Percentiles rank a stretch among this genome's conserved stretches.
Evolutionary conservation across 2,797 vertebrate species (phyloP).

Genomic region (Trichosurus vulpecula): DNA sequence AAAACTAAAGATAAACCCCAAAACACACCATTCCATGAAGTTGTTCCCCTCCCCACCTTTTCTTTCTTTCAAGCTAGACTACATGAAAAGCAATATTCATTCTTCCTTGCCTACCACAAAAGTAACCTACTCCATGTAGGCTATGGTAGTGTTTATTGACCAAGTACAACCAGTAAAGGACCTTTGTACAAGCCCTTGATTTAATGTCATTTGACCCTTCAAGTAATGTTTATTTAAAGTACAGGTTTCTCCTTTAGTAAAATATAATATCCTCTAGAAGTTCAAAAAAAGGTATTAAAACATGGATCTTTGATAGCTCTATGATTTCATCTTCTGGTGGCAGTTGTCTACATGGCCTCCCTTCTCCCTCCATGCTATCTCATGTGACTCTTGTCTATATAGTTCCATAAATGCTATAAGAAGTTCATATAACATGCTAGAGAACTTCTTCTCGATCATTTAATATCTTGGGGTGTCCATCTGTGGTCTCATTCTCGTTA

Average conservation of each 20-base stretch:
- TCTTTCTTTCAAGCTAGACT: constrained; percentile 13
- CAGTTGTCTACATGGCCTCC: neutral
- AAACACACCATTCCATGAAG: constrained; percentile 8
- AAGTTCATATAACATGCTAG: neutral
- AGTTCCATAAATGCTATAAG: neutral
- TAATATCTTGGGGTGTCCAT: neutral
- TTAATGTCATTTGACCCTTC: neutral
- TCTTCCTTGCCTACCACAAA: constrained; percentile 17
- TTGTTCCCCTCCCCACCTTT: neutral
- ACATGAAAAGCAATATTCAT: constrained; percentile 13
- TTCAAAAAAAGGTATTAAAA: no score
- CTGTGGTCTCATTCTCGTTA: neutral
- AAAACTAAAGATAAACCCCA: constrained; percentile 46
- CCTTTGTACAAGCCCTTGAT: neutral
- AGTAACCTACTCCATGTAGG: constrained; percentile 25
- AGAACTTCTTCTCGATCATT: neutral
- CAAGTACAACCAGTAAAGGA: neutral
- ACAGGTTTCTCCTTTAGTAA: neutral
- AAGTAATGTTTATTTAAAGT: neutral
- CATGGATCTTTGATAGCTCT: no score
- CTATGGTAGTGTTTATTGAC: neutral
- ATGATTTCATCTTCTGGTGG: neutral
- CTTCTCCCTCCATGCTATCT: neutral
- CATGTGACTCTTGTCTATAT: neutral
- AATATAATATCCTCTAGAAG: neutral